Evolutionary conservation across 1,140 invertebrate genomes (phyloP).

Genomic region (Drosophila littoralis): DNA sequence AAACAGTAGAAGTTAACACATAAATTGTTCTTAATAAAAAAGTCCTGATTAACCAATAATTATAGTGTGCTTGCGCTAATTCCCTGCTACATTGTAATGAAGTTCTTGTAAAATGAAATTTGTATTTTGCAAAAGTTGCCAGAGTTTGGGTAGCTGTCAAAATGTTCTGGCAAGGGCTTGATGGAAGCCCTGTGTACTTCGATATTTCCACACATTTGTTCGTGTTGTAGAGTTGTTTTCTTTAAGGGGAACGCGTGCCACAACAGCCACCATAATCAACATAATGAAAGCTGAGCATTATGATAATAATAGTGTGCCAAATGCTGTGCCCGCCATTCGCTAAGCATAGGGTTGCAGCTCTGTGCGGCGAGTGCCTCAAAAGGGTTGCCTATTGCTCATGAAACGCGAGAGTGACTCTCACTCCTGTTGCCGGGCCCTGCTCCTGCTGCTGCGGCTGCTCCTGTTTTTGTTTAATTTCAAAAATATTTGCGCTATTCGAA

Average conservation of each 20-base stretch:
- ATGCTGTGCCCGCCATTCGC: slow-evolving; percentile 40
- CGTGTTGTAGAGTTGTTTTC: not conserved
- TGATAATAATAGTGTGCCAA: slow-evolving; percentile 77
- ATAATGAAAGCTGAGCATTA: slow-evolving; percentile 71
- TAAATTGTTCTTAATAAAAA: no score
- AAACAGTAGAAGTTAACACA: no score
- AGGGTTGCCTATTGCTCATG: slow-evolving; percentile 50
- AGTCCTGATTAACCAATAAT: no score
- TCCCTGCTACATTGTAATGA: not conserved
- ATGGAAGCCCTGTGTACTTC: slow-evolving; percentile 18
- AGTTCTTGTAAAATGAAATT: slow-evolving; percentile 11
- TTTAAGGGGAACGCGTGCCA: slow-evolving; percentile 48
- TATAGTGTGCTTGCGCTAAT: not conserved
- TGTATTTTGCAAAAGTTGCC: slow-evolving; percentile 8
- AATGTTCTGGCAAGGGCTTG: slow-evolving; percentile 12
- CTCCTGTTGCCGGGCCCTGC: not conserved
- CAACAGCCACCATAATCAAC: slow-evolving; percentile 48
- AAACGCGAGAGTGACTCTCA: slow-evolving; percentile 11
- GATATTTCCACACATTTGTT: not conserved
- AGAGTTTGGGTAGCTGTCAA: slow-evolving; percentile 2
- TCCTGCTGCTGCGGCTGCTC: not conserved
- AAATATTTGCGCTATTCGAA: slow-evolving; percentile 70
- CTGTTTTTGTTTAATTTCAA: slow-evolving; percentile 58
- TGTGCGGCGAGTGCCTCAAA: not conserved
- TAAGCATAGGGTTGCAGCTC: slow-evolving; percentile 37